phyloP scores from a whole-genome alignment of 1,140 invertebrate species.

The Epicauta chinensis region DNA sequence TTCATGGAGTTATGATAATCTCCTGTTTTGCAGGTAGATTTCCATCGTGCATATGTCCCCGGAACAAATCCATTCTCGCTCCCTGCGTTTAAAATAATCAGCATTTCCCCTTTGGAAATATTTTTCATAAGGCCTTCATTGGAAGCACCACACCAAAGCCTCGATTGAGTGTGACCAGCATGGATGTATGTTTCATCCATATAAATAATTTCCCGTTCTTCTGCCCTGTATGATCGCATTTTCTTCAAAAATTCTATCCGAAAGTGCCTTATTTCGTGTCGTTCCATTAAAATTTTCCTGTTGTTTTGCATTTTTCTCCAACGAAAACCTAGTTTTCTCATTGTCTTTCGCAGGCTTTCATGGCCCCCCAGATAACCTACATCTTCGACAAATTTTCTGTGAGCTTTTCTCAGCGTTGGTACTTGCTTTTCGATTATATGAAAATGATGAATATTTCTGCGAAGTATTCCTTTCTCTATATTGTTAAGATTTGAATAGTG shows the following conservation, averaged over 20 bases:
- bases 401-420: background rate
- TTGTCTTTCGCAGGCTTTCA: background rate
- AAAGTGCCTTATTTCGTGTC: background rate
- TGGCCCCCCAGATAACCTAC: background rate
- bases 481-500: too few species aligned
- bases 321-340: background rate
- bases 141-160: background rate
- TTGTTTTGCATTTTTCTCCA: background rate
- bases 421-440: background rate
- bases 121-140: background rate
- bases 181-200: slow-evolving; percentile 1
- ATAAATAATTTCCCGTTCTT: background rate
- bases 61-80: slow-evolving; percentile 25
- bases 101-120: background rate
- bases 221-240: background rate
- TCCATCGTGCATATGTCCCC: too few species aligned
- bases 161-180: background rate
- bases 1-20: slow-evolving; percentile 15
- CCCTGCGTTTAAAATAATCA: slow-evolving; percentile 6
- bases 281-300: background rate
- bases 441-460: background rate
- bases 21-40: slow-evolving; percentile 21
- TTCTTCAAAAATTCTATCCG: background rate
- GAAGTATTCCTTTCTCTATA: too few species aligned
- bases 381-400: background rate